Base-by-base conservation (phyloP, 2,797 vertebrate genomes). In the Sebastes hubbsi region DNA sequence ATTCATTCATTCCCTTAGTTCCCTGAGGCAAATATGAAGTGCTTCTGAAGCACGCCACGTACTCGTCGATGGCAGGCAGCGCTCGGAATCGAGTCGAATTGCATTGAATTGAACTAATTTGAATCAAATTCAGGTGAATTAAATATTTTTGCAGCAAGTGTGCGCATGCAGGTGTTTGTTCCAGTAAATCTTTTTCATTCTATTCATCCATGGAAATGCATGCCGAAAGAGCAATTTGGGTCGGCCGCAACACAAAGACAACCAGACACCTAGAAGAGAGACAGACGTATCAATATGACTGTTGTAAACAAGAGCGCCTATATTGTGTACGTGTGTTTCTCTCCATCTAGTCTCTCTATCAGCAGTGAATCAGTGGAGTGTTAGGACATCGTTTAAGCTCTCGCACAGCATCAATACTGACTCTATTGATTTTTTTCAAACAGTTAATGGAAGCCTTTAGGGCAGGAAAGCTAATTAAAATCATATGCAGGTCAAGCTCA, bases 401-500 rank as follows among this genome's bases (percentile, higher is more conserved):
- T 85, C 75, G 42, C 88, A 49, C 88, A 70, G 88, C 93, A 92
- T 95, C 92, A 93, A 94, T 94, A 90, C 88, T 82, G 88, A 74
- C 89, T 81, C 81, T 94, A 95, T 95, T 90, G 95, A 96, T 94
- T 95, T 92, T 46, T 92, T 93, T 92, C 88, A 92, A 94, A 94
- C 93, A 92, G 92, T 95, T 96, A 95, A 95, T 96, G 94, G 94
- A 94, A 94, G 92, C 94, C 94, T 95, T 94, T 90, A 89, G 94
- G 95, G 94, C 90, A 94, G 91, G 83, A 93, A 93, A 95, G 93
- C 94, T 95, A 95, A 96, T 95, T 96, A 95, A 95, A 96, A 95
- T 94, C 94, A 95, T 95, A 95, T 94, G 92, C 94, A 93, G 95
- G 95, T 96, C 95, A 95, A 94, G 94, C 93, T 94, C 92, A 92